Evolutionary conservation across 2,797 vertebrate genomes (phyloP).

Genomic region (Etheostoma perlongum): DNA sequence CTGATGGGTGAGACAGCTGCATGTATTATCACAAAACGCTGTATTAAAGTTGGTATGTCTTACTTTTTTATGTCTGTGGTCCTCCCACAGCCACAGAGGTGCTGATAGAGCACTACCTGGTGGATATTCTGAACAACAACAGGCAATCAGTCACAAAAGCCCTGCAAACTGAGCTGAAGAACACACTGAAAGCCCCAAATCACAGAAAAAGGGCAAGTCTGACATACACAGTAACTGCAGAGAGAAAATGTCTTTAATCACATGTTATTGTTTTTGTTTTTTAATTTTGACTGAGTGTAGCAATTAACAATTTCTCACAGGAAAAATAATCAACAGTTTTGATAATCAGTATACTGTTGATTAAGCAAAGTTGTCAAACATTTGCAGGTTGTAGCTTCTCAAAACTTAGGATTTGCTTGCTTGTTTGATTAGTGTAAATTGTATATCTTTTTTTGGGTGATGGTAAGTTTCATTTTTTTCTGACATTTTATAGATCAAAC

Average conservation of each 20-base stretch:
- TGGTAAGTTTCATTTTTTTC: background rate
- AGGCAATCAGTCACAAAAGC: constrained; percentile 61
- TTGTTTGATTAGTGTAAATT: background rate
- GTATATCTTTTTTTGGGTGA: background rate
- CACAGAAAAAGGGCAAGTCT: constrained; percentile 65
- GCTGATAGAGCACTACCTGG: constrained; percentile 78
- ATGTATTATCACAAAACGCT: background rate
- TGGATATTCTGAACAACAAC: constrained; percentile 80
- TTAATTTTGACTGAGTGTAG: background rate
- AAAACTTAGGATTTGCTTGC: background rate
- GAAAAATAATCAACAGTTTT: background rate
- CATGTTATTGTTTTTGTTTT: background rate
- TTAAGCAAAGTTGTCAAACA: background rate
- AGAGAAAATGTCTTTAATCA: background rate
- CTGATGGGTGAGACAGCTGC: constrained; percentile 62
- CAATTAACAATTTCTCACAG: background rate
- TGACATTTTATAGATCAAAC: background rate
- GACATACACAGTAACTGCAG: background rate
- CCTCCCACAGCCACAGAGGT: constrained; percentile 66
- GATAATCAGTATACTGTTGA: background rate
- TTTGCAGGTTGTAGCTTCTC: background rate
- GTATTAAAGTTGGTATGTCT: fast-evolving
- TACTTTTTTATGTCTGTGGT: background rate
- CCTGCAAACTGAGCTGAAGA: constrained; percentile 69
- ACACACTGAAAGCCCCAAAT: constrained; percentile 51